Conservation (phyloP, 1,140 invertebrate genomes). For the Belonocnema kinseyi region DNA sequence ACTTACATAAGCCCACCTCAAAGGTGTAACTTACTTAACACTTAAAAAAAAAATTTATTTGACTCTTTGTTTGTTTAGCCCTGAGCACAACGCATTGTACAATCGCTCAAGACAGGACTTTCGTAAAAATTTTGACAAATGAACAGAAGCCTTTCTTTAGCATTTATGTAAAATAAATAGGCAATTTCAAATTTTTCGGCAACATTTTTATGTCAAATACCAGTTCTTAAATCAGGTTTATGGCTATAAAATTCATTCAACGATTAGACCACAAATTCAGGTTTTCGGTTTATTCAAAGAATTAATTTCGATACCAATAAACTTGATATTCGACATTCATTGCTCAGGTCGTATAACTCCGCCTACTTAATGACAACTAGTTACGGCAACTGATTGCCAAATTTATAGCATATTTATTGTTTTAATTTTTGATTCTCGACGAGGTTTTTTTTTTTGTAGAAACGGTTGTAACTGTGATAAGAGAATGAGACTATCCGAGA, state of each 20-base stretch:
- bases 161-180: slow-evolving; percentile 1
- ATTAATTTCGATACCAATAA: slow-evolving; percentile 24
- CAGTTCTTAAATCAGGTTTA: no score
- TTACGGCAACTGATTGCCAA: slow-evolving; percentile 24
- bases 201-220: not conserved
- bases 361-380: slow-evolving; percentile 9
- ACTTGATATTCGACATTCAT: not conserved
- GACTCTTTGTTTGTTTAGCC: no score
- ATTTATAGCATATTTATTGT: slow-evolving; percentile 25
- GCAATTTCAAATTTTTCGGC: not conserved
- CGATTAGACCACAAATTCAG: not conserved
- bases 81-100: not conserved
- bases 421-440: slow-evolving; percentile 16
- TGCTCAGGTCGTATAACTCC: slow-evolving; percentile 1
- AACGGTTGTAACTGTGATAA: slow-evolving; percentile 26
- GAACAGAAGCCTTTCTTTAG: not conserved
- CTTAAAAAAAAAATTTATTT: not conserved
- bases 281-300: slow-evolving; percentile 15
- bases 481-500: slow-evolving; percentile 15
- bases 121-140: slow-evolving; percentile 11
- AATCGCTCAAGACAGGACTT: not conserved
- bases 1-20: not conserved
- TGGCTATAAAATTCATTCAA: not conserved
- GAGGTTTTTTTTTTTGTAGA: slow-evolving; percentile 3
- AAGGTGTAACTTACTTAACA: slow-evolving; percentile 11